phyloP scores from a whole-genome alignment of 2,888 invertebrate species.

The Syrista parreyssii region DNA sequence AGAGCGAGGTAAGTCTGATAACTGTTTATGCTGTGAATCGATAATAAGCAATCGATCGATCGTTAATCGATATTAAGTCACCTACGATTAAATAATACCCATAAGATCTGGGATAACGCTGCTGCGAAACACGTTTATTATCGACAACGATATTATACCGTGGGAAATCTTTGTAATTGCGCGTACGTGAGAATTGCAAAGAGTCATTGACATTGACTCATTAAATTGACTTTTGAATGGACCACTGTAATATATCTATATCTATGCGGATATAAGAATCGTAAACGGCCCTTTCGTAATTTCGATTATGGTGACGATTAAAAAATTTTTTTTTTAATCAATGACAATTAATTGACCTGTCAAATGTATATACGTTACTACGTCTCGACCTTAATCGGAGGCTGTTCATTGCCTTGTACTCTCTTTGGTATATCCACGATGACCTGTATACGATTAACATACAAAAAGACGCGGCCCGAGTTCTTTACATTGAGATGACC shows the following conservation, averaged over 20 bases:
- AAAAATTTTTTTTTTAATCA: conserved; percentile 46
- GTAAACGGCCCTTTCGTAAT: conserved; percentile 25
- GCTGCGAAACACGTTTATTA: background rate
- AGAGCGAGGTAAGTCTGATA: conserved; percentile 61
- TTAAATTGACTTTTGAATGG: background rate
- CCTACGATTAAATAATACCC: no score
- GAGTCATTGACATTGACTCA: background rate
- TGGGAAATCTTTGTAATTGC: background rate
- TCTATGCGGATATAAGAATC: no score
- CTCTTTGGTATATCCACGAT: conserved; percentile 15
- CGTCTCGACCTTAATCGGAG: conserved; percentile 48
- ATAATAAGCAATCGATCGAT: background rate
- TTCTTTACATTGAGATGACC: conserved; percentile 30
- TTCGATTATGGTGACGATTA: conserved; percentile 16
- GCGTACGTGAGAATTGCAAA: background rate
- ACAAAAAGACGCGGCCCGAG: conserved; percentile 45
- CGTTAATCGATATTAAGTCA: no score
- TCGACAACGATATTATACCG: background rate
- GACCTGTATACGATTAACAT: conserved; percentile 50
- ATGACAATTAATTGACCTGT: conserved; percentile 54
- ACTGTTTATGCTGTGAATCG: background rate
- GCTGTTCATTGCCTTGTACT: conserved; percentile 32
- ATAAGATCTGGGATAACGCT: background rate
- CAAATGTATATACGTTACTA: conserved; percentile 43
- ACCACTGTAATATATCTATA: no score